Percentiles rank a stretch among this genome's conserved stretches.
Evolutionary conservation across 1,140 invertebrate genomes (phyloP).

Genomic region (Bombus confusus): DNA sequence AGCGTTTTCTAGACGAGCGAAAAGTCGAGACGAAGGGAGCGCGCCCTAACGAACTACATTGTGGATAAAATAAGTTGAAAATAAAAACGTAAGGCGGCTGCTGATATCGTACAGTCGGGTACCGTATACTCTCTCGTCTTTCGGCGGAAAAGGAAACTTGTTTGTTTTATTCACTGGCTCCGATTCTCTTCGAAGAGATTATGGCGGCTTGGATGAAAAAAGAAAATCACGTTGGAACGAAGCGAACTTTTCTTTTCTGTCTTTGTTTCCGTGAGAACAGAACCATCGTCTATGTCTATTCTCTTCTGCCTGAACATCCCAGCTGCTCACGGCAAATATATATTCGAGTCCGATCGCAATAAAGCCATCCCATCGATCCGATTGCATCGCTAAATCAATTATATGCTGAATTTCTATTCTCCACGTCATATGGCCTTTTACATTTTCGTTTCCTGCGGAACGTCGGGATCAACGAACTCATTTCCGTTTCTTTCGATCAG

Average conservation of each 20-base stretch:
- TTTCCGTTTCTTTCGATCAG: conserved; percentile 44
- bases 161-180: conserved; percentile 43
- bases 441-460: conserved; percentile 8
- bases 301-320: too few species aligned
- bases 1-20: not conserved
- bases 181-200: conserved; percentile 35
- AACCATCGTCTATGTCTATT: not conserved
- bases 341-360: not conserved
- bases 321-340: not conserved
- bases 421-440: not conserved
- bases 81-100: not conserved
- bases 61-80: conserved; percentile 41
- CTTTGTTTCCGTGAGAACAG: not conserved
- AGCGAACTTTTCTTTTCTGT: not conserved
- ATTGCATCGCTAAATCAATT: conserved; percentile 26
- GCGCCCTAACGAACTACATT: conserved; percentile 36
- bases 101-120: not conserved
- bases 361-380: conserved; percentile 1
- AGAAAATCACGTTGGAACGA: not conserved
- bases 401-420: not conserved
- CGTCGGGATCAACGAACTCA: conserved; percentile 23
- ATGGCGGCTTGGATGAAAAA: not conserved
- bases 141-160: not conserved
- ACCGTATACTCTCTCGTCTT: not conserved
- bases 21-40: conserved; percentile 24